Evolutionary conservation across 2,113 vertebrate species (phyloP).

Genomic region (Anolis carolinensis): DNA sequence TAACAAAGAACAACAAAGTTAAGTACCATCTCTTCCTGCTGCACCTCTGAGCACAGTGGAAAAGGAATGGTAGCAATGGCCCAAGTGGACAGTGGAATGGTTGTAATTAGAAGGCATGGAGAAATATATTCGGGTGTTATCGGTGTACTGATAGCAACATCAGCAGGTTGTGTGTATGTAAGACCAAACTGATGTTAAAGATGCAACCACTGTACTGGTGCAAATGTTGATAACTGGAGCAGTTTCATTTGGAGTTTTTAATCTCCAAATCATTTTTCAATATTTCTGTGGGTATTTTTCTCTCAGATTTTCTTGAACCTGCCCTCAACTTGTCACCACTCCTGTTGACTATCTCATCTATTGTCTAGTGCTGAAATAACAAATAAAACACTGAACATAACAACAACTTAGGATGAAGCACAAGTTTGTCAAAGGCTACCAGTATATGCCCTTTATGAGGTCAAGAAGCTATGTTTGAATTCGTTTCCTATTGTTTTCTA

Average conservation of each 20-base stretch:
- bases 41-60: too few species aligned
- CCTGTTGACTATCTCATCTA: background rate
- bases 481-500: background rate
- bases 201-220: background rate
- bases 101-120: too few species aligned
- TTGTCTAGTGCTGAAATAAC: background rate
- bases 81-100: too few species aligned
- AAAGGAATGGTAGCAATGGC: too few species aligned
- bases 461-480: background rate
- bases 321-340: background rate
- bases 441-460: background rate
- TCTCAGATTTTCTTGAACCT: background rate
- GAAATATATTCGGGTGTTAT: too few species aligned
- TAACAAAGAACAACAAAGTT: too few species aligned
- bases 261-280: background rate
- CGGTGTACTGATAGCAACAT: too few species aligned
- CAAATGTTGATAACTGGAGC: too few species aligned
- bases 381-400: background rate
- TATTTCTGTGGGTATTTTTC: background rate
- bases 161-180: too few species aligned
- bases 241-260: background rate
- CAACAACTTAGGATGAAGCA: background rate
- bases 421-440: background rate
- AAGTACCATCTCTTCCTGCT: too few species aligned
- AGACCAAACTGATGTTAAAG: background rate